Percentiles rank a stretch among this genome's conserved stretches.
phyloP scores from a whole-genome alignment of 2,888 invertebrate species.

The Diabrotica balteata region DNA sequence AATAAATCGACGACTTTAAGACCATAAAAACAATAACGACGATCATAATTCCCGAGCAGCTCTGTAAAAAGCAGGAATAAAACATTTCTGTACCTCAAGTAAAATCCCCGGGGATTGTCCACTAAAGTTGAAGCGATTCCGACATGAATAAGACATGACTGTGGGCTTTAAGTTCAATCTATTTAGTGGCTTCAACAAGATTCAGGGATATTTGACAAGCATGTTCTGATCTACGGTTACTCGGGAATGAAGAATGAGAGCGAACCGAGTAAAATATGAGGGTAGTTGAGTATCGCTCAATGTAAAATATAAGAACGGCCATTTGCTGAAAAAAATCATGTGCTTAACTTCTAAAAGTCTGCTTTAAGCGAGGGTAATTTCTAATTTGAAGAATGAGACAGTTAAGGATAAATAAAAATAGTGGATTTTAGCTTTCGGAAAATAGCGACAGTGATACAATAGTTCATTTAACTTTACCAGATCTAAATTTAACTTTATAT shows the following conservation, averaged over 20 bases:
- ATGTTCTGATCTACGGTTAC: conserved; percentile 43
- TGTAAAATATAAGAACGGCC: background rate
- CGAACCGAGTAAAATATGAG: conserved; percentile 6
- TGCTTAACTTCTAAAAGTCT: too few relatives aligned
- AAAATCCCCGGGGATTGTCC: conserved; percentile 38
- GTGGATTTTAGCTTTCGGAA: too few relatives aligned
- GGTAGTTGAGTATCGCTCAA: background rate
- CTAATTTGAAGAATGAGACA: too few relatives aligned
- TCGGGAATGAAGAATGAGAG: conserved; percentile 10
- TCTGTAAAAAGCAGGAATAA: conserved; percentile 29
- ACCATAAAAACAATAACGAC: too few relatives aligned
- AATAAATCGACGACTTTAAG: too few relatives aligned
- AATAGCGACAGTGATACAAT: too few relatives aligned
- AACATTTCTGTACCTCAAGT: conserved; percentile 14
- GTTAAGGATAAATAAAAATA: too few relatives aligned
- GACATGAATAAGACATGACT: conserved; percentile 47
- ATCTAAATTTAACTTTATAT: too few relatives aligned
- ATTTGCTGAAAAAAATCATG: too few relatives aligned
- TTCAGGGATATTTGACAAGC: conserved; percentile 42
- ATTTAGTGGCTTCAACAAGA: conserved; percentile 39
- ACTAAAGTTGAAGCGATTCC: conserved; percentile 43
- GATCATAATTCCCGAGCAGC: background rate
- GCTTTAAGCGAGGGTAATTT: too few relatives aligned
- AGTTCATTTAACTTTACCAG: too few relatives aligned
- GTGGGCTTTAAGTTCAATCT: conserved; percentile 44